Evolutionary conservation across 2,113 vertebrate genomes (phyloP), one percentile per base, ranked within the genome.

Genomic region (Rissa tridactyla): DNA sequence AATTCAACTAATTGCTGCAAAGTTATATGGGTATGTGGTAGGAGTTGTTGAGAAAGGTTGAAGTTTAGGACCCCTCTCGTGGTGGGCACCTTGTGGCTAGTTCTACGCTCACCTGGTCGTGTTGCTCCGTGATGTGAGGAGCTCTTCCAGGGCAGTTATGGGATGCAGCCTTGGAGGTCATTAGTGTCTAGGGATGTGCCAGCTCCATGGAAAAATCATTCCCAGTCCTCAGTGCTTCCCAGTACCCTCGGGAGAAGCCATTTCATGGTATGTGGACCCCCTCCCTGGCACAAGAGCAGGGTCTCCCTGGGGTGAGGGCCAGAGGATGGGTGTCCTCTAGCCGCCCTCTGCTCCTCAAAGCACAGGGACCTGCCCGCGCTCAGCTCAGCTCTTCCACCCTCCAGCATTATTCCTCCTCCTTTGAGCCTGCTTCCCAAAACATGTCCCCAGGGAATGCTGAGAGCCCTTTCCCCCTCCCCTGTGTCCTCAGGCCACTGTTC

Each of bases 381-480:
- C 78, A 65, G 19, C 20, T 40, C 20, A 36, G 26, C 54, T 68
- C 13, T 61, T 49, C 47, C 34, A 47, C 40, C 18, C 40, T 73
- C 36, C 19, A 21, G 11, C 0, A 1, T 52, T 51, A 57, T 20
- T 64, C 65, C 14, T 65, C 17, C 15, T 73, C 32, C 44, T 78
- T 42, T 42, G 46, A 68, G n/a, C 15, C 44, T 73, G 34, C 26
- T 60, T 54, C 65, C 58, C 29, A 52, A 66, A 88, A 52, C 0
- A 0, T 16, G 10, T 66, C 51, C 57, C 30, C 12, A 13, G 29
- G 46, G 60, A 79, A 61, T 4, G 5, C 15, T 0, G 9, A 60
- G 34, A 64, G 17, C 8, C 34, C 16, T 51, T 93, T 17, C 51
- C 11, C 20, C 25, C 6, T 70, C 10, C 57, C 26, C 34, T 20